A percentile compares a stretch with the other conserved stretches of the same genome.
Evolutionary conservation across 2,888 invertebrate species (phyloP).

Genomic region (Protonemura montana): DNA sequence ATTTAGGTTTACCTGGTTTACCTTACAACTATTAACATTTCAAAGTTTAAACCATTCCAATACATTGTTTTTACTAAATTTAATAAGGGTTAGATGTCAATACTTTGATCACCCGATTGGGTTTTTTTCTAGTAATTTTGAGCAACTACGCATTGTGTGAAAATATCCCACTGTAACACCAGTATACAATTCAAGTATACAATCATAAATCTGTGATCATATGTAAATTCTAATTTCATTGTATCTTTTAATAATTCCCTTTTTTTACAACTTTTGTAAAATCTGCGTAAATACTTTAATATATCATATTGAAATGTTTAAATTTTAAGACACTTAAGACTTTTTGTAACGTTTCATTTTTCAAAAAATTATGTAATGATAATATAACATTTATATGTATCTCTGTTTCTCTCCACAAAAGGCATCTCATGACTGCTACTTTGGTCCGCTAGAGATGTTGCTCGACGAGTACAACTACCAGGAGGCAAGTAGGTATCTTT

Average conservation of each 20-base stretch:
- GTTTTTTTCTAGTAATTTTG: background rate
- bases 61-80: background rate
- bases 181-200: background rate
- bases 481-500: background rate
- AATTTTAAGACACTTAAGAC: conserved; percentile 3
- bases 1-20: background rate
- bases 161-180: background rate
- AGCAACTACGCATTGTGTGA: background rate
- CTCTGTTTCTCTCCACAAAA: background rate
- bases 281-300: background rate
- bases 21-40: background rate
- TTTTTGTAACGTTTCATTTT: background rate
- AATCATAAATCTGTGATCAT: too few relatives aligned
- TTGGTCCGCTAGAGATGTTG: background rate
- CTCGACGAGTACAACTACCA: too few relatives aligned
- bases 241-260: background rate
- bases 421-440: conserved; percentile 12
- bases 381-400: background rate
- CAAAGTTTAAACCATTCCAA: background rate
- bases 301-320: background rate
- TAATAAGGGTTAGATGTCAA: background rate
- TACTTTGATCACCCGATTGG: background rate
- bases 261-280: background rate
- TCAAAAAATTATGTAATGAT: background rate
- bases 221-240: background rate